These are phyloP conservation scores for Atrichornis clamosus DNA, from an alignment of 2,113 vertebrate genomes.

Conservation along the genomic window DNA sequence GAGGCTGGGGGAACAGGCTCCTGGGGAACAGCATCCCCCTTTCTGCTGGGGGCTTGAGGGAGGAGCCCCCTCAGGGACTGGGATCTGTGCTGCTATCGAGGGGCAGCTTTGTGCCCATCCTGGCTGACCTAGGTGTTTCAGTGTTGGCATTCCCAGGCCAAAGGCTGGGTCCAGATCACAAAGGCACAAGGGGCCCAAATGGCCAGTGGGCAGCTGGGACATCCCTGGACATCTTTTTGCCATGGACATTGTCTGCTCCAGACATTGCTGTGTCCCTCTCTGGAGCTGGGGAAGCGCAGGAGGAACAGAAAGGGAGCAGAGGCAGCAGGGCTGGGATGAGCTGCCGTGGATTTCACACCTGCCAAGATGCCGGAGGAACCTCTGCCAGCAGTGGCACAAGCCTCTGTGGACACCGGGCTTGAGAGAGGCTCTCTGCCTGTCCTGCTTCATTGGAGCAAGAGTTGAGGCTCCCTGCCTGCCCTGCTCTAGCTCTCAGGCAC, in stretches of 20 bases:
- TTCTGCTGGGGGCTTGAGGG: accelerated
- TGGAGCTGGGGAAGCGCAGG: not conserved
- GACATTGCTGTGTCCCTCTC: not conserved
- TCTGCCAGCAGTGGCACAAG: not conserved
- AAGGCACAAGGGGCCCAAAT: not conserved
- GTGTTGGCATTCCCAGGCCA: accelerated
- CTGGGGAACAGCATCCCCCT: accelerated
- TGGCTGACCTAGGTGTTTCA: not conserved
- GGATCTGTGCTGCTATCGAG: not conserved
- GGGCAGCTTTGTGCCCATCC: not conserved
- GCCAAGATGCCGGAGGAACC: not conserved
- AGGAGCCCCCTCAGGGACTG: accelerated
- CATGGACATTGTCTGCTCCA: not conserved
- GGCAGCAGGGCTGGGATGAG: not conserved
- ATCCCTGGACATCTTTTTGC: not conserved
- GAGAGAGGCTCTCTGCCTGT: not conserved
- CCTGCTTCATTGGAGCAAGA: not conserved
- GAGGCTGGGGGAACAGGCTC: not conserved
- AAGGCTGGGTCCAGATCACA: not conserved
- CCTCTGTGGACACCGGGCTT: too few species aligned
- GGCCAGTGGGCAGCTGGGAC: accelerated
- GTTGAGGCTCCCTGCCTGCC: not conserved
- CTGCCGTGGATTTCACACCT: accelerated
- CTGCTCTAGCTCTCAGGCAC: not conserved
- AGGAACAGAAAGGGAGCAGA: not conserved